These are phyloP conservation scores for Crenichthys baileyi DNA, from an alignment of 2,797 vertebrate genomes.

Conservation along the genomic window DNA sequence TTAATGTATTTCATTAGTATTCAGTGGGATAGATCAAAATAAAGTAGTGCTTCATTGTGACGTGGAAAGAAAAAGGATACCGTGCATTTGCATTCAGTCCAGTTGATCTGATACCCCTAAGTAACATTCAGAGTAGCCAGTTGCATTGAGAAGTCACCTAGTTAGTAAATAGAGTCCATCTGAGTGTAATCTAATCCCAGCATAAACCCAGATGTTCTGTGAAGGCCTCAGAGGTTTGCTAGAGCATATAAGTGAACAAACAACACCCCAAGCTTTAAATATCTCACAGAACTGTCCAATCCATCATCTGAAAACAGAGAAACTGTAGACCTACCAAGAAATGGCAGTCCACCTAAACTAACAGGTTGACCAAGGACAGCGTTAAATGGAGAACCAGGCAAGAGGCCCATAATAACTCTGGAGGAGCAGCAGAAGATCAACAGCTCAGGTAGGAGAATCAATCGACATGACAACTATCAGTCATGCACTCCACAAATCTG, in stretches of 20 bases:
- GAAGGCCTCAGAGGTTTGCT: not conserved
- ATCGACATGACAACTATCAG: no score
- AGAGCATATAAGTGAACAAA: not conserved
- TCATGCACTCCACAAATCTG: no score
- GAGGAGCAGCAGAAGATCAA: no score
- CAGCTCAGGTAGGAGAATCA: no score
- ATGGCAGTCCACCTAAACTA: no score
- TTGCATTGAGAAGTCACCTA: not conserved
- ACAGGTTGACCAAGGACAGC: no score
- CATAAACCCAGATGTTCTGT: not conserved
- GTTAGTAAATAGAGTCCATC: not conserved
- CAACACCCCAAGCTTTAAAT: no score
- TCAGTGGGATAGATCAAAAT: not conserved
- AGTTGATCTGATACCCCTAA: not conserved
- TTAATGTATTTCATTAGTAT: not conserved
- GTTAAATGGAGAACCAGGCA: no score
- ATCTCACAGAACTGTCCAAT: not conserved
- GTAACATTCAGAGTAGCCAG: not conserved
- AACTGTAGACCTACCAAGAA: no score
- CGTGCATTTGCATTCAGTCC: not conserved
- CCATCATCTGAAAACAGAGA: no score
- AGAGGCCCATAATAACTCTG: no score
- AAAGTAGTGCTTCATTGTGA: not conserved
- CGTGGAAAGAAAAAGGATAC: not conserved
- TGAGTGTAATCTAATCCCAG: not conserved